A percentile compares a stretch with the other conserved stretches of the same genome.
Evolutionary conservation across 2,113 vertebrate genomes (phyloP).

Genomic region (Rhadina sibilatrix): DNA sequence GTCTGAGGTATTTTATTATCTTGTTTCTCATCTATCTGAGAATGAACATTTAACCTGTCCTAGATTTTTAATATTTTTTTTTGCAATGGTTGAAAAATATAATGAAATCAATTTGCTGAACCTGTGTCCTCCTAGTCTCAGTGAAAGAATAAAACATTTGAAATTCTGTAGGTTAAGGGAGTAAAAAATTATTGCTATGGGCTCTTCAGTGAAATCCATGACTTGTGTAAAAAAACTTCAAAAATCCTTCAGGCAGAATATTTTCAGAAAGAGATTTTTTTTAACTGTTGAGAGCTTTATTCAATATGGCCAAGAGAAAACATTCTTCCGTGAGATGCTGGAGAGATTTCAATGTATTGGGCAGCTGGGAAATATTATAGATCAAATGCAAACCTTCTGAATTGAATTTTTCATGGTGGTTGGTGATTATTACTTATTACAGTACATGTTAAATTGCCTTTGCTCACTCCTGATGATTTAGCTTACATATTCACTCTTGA

Average conservation of each 20-base stretch:
- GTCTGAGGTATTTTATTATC: slow-evolving; percentile 72
- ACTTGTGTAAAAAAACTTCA: neutral
- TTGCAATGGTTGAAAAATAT: slow-evolving; percentile 2
- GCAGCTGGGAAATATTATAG: slow-evolving; percentile 15
- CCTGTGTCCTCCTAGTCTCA: neutral
- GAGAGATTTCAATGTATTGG: neutral
- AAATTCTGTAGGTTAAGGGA: neutral
- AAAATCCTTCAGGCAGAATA: neutral
- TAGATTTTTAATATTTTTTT: neutral
- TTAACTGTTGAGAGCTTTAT: neutral
- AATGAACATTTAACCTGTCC: slow-evolving; percentile 38
- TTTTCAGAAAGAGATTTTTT: neutral
- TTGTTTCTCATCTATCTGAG: slow-evolving; percentile 51
- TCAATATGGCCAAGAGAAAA: neutral
- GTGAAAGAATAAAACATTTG: neutral
- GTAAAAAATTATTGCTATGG: neutral
- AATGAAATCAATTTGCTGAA: neutral
- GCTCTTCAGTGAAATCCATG: neutral
- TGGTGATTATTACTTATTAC: slow-evolving; percentile 40
- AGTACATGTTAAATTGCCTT: slow-evolving; percentile 33
- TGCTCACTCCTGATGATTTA: slow-evolving; percentile 22
- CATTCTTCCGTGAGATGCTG: neutral
- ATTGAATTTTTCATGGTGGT: slow-evolving; percentile 3
- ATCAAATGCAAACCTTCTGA: slow-evolving; percentile 32
- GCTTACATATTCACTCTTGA: neutral